Evolutionary conservation across 2,797 vertebrate species (phyloP).

Genomic region (Muscicapa comitata): DNA sequence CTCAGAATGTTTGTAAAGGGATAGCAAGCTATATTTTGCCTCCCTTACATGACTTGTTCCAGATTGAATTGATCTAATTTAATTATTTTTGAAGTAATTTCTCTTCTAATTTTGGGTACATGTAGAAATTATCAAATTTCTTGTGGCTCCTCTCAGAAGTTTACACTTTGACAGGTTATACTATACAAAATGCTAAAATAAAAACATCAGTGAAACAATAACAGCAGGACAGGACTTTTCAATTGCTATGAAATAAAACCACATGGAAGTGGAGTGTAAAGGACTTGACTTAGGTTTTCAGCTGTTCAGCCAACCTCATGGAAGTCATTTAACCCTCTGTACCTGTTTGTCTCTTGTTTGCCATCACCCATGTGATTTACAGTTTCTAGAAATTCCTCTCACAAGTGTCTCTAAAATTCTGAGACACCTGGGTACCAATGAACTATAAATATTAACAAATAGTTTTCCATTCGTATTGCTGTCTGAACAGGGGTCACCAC

Average conservation of each 20-base stretch:
- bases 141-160: not conserved
- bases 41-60: not conserved
- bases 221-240: not conserved
- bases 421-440: not conserved
- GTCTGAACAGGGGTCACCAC: not conserved
- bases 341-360: not conserved
- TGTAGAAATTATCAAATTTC: not conserved
- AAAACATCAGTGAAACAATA: not conserved
- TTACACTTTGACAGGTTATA: not conserved
- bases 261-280: not conserved
- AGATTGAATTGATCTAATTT: not conserved
- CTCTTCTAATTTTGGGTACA: not conserved
- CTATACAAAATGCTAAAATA: not conserved
- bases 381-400: not conserved
- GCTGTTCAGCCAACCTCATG: not conserved
- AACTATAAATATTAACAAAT: not conserved
- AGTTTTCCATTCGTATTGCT: fast-evolving
- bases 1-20: not conserved
- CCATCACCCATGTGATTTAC: not conserved
- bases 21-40: not conserved
- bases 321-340: not conserved
- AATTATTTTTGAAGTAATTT: not conserved
- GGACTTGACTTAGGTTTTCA: not conserved
- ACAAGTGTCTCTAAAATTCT: not conserved
- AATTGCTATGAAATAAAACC: not conserved